Base-by-base conservation (phyloP, 2,113 vertebrate genomes). In the Hypocryptadius cinnamomeus region DNA sequence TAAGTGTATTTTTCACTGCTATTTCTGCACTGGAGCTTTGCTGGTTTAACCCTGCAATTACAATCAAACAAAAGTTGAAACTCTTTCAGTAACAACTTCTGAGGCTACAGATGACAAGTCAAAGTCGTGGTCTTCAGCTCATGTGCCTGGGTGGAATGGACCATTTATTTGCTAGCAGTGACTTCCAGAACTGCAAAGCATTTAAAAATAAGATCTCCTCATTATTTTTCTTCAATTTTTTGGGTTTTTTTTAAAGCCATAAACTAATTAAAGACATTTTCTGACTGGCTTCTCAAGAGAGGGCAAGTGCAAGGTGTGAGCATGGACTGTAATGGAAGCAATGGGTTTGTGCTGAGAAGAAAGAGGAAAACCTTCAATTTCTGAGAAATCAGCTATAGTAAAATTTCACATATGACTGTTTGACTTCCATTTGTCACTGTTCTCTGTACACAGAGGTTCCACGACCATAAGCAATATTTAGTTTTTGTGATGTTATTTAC, bases 401-500 rank as follows among this genome's bases (percentile, higher is more conserved):
- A 89, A 64, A 68, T 71, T 69, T 65, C 33, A 65, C 11, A 40
- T 37, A 15, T 40, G 66, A 33, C 23, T 59, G 14, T 77, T 71
- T 61, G 64, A n/a, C 35, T 94, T 89, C 40, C 48, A 11, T 64
- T 87, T 50, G 5, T 73, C 54, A 20, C 79, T 89, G 23, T 59
- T 78, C 31, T 87, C 51, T 48, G 39, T 63, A 70, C 47, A 85
- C 33, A 89, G 47, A 66, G 14, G 15, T 89, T 92, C 74, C 33
- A 31, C 22, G 4, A 1, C 42, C 12, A 27, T 54, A 11, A 74
- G 8, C 44, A 71, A 10, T 89, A 63, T 53, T 83, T 87, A 31
- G 3, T 11, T 92, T 95, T 85, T 80, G 24, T 40, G 30, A 80
- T 82, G 12, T 28, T 87, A 39, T 69, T 94, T 94, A 71, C 64